Base-by-base conservation (phyloP, 2,797 vertebrate species). In the Myotis daubentonii region DNA sequence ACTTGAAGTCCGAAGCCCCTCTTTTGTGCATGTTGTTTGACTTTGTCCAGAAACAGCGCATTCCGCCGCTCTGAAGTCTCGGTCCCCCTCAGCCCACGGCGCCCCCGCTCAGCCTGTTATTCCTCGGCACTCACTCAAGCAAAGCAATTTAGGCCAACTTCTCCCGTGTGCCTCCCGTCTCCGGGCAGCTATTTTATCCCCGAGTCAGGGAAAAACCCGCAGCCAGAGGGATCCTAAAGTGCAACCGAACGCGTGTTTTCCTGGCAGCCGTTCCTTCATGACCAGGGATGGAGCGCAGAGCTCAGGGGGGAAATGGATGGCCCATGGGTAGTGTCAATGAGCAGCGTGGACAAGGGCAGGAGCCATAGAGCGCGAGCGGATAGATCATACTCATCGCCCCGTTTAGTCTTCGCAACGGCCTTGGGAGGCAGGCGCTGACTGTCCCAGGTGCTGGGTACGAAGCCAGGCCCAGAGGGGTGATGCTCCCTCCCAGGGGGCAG, bases 31-130 rank as follows among this genome's bases (percentile, higher is more conserved):
- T 8, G 22, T 11, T 15, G 2, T 33, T 72, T 30, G 80, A 25
- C 25, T 87, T 60, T 6, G 2, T 65, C 7, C 8, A 25, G 70
- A 41, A 23, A 41, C 0, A 0, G 44, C 3, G 6, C 7, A 17
- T 62, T 60, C 17, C 30, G 23, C 7, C 12, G 7, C 70, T 30
- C 41, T 2, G 71, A n/a, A 4, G 33, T 22, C 23, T n/a, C 10
- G 1, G 1, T 1, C 8, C 53, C 71, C 38, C 62, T 55, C 25
- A 0, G 38, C 15, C 0, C 0, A 0, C 12, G 12, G 25, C 25
- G 11, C 57, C 57, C 57, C 13, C 16, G 0, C 33, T 16, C 33
- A 47, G 47, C 12, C 47, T 47, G 47, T 47, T 13, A 17, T 23
- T 72, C 53, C 66, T 13, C 8, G 0, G 66, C 49, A 49, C 49